A percentile compares a stretch with the other conserved stretches of the same genome.
These are phyloP conservation scores for Tachysurus fulvidraco DNA, from an alignment of 2,113 vertebrate genomes.

Conservation along the genomic window DNA sequence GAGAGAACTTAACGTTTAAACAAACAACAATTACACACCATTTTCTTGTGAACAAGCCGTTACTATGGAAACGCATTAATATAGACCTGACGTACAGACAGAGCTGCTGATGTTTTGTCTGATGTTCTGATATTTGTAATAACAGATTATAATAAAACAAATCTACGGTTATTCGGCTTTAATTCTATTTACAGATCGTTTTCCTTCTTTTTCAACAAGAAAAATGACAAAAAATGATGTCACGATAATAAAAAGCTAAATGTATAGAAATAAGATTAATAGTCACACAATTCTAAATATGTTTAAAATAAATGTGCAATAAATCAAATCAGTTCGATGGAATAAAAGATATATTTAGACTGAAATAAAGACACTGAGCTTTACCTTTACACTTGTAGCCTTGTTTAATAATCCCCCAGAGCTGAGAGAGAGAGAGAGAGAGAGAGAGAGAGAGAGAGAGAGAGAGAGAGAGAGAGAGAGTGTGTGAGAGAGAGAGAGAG, in stretches of 20 bases:
- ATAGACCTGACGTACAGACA: not conserved
- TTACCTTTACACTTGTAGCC: constrained; percentile 99
- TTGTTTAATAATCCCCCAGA: constrained; percentile 99
- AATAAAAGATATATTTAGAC: not conserved
- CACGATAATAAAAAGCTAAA: no score
- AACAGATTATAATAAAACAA: not conserved
- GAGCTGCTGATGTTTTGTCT: no score
- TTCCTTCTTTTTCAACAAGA: no score
- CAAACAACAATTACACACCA: no score
- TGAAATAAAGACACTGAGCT: not conserved
- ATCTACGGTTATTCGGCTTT: not conserved
- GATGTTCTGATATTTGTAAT: no score
- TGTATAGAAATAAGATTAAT: not conserved
- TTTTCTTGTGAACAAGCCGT: not conserved
- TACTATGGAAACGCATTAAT: not conserved
- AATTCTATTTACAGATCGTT: no score
- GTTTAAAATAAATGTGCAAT: not conserved
- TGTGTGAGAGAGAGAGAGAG: no score
- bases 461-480: not conserved
- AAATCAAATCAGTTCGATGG: not conserved
- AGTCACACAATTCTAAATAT: no score
- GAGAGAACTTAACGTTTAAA: no score
- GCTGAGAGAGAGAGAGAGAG: constrained; percentile 78
- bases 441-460: constrained; percentile 65
- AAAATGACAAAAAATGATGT: no score